Evolutionary conservation across 1,140 invertebrate species (phyloP), one percentile per base, ranked within the genome.

Genomic region (Megalonaias nervosa): DNA sequence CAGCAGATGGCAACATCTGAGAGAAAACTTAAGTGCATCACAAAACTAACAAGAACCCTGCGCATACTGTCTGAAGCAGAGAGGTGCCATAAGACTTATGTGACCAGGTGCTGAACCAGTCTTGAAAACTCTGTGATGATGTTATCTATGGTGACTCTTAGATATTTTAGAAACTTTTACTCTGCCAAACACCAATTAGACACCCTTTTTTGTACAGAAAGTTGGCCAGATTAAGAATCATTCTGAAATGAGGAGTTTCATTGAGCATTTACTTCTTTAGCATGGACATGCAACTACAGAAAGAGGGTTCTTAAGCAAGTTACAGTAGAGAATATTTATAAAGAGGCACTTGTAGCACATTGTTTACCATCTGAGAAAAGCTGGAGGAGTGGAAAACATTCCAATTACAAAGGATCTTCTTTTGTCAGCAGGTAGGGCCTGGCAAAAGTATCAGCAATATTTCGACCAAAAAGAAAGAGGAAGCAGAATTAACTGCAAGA

Each of bases 211-310:
- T 16, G 59, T 17, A 16, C 16, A 61, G 26, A 21, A 17, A 17
- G 16, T 16, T 61, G 16, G 59, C n/a, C 2, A 2, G n/a, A 16
- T 21, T 17, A 16, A 61, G 16, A 21, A 17, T 21, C 1, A 1
- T 17, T 2, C 1, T 21, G 16, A 61, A 21, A 21, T 61, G n/a
- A 16, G n/a, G 59, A 21, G n/a, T 17, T 1, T 21, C 2, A 21
- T 21, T 61, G 2, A 75, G 17, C 12, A 75, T 19, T 31, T 84
- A 6, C 56, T 84, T 26, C n/a, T 81, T 16, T 85, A 80, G 3
- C 86, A 87, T 83, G 85, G 86, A 17, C 79, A 87, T 31, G 82
- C 84, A 2, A 62, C 13, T n/a, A 83, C 86, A 19, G 85, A 87
- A 66, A 71, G 83, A 48, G 84, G 84, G 3, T 87, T 87, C 77